Percentiles rank a stretch among this genome's conserved stretches.
These are phyloP conservation scores for Chymomyza costata DNA, from an alignment of 1,140 invertebrate species.

Conservation along the genomic window DNA sequence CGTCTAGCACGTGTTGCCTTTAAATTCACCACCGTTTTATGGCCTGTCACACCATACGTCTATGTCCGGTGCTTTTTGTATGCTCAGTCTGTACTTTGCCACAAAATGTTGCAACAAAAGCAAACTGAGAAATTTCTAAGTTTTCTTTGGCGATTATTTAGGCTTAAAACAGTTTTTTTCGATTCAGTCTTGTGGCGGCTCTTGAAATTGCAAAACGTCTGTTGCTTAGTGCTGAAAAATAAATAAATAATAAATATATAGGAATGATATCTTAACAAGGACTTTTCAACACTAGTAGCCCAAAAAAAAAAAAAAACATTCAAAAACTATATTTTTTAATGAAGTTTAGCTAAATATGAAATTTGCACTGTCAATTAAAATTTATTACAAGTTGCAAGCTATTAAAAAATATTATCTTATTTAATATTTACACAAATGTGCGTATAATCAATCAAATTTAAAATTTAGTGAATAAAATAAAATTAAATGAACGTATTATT, in stretches of 20 bases:
- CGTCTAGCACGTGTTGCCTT: too few species aligned
- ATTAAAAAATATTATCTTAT: constrained; percentile 1
- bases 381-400: too few species aligned
- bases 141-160: constrained; percentile 65
- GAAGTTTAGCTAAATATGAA: too few species aligned
- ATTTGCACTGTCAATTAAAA: too few species aligned
- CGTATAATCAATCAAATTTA: constrained; percentile 23
- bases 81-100: constrained; percentile 17
- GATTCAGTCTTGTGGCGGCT: constrained; percentile 49
- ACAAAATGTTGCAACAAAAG: constrained; percentile 44
- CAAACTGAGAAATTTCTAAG: constrained; percentile 58
- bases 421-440: constrained; percentile 13
- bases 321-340: too few species aligned
- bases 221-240: not conserved
- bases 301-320: too few species aligned
- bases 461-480: constrained; percentile 24
- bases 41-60: constrained; percentile 35
- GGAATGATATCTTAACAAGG: too few species aligned
- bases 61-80: constrained; percentile 22
- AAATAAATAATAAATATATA: constrained; percentile 4
- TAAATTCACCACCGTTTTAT: constrained; percentile 33
- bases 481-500: constrained; percentile 19
- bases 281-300: too few species aligned
- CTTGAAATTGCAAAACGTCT: constrained; percentile 39
- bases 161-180: constrained; percentile 18